Evolutionary conservation across 2,113 vertebrate species (phyloP), one percentile per base, ranked within the genome.

Genomic region (Hyperopisus bebe): DNA sequence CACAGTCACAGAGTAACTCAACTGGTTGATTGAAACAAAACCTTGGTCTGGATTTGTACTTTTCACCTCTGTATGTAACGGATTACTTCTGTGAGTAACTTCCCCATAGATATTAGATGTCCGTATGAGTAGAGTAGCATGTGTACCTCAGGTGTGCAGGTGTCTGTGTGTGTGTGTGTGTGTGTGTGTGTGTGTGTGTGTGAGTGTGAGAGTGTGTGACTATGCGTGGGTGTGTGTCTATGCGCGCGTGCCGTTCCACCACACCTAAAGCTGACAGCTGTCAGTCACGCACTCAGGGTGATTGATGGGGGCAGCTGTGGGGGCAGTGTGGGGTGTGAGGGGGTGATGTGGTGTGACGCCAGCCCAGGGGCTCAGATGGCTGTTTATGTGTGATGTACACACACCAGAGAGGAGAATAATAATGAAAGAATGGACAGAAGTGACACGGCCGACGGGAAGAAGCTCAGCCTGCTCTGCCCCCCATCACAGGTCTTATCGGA

Each of bases 381-480:
- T 91, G 90, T 92, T 93, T 92, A 92, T 93, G 91, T 87, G 90
- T 92, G 92, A 92, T 31, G 47, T 90, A 10, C 90, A 88, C 91
- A 91, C 66, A 58, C 90, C 91, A 35, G 89, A 90, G 92, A 92
- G 90, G 91, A 91, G 91, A 90, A 90, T 91, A 92, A 93, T 92
- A 91, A 94, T 91, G 89, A 90, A 89, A 62, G 80, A 84, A 84
- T 89, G 90, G 89, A 88, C 31, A 46, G 74, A 87, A 92, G 86
- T 92, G 88, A 93, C 91, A 92, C 88, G 90, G 91, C 51, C 39
- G 21, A 55, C 39, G 89, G 91, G 86, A 6, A 77, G 88, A 24
- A 84, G 82, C 88, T 13, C 50, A 53, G n/a, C 5, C 24, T 39
- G 8, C 53, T 35, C 35, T 31, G 87, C 15, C n/a, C 55, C 77